Evolutionary conservation across 1,140 invertebrate species (phyloP).

Genomic region (Tetranychus urticae): DNA sequence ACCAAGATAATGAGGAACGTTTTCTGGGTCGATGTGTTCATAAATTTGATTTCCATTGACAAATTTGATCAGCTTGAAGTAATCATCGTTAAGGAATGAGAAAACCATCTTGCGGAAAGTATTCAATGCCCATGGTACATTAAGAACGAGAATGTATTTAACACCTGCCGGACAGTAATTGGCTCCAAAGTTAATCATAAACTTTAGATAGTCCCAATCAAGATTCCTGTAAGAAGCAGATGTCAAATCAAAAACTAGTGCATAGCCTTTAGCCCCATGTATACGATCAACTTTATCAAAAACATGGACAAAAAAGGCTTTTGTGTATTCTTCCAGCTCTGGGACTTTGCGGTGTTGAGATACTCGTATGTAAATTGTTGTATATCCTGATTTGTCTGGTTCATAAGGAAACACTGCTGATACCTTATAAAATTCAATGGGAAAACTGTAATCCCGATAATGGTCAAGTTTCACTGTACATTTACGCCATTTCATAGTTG

Average conservation of each 20-base stretch:
- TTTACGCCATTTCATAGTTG: slow-evolving; percentile 2
- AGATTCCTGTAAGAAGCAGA: slow-evolving; percentile 5
- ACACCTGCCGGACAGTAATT: slow-evolving; percentile 5
- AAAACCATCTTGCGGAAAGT: slow-evolving; percentile 1
- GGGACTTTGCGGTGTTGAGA: slow-evolving; percentile 4
- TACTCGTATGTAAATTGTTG: slow-evolving; percentile 6
- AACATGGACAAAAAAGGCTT: slow-evolving; percentile 4
- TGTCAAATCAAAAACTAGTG: slow-evolving; percentile 6
- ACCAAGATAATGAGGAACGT: slow-evolving; percentile 11
- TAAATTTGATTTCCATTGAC: slow-evolving; percentile 5
- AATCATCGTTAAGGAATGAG: slow-evolving; percentile 1
- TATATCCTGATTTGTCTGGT: slow-evolving; percentile 1
- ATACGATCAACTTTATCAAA: slow-evolving; percentile 7
- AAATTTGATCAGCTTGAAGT: slow-evolving; percentile 8
- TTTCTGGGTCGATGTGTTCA: slow-evolving; percentile 9
- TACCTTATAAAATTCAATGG: slow-evolving; percentile 8
- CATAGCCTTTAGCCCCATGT: slow-evolving; percentile 2
- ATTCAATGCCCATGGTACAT: slow-evolving; percentile 8
- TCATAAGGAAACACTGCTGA: slow-evolving; percentile 8
- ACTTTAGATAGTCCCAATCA: slow-evolving; percentile 6
- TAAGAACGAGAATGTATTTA: slow-evolving; percentile 7
- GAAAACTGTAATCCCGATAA: slow-evolving; percentile 4
- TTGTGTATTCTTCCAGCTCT: slow-evolving; percentile 1
- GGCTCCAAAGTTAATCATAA: slow-evolving; percentile 1
- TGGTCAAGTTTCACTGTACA: background rate